phyloP scores from a whole-genome alignment of 2,888 invertebrate species.

The Pecten maximus region DNA sequence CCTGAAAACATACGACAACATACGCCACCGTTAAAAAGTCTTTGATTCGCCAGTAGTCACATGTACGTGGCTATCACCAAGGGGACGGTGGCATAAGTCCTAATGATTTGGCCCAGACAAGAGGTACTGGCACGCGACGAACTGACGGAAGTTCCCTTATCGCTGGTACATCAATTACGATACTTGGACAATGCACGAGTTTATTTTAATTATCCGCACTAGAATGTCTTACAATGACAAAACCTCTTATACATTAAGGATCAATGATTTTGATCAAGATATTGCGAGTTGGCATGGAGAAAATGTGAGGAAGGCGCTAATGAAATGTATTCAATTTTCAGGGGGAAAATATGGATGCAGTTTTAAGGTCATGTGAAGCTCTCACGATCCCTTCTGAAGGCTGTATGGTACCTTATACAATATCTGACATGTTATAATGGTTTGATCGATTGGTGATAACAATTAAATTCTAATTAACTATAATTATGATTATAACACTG shows the following conservation, averaged over 20 bases:
- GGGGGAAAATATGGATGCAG: no score
- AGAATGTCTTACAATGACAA: background rate
- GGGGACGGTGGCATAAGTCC: constrained; percentile 25
- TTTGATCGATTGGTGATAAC: no score
- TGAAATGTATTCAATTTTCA: no score
- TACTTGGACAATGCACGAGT: background rate
- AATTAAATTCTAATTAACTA: no score
- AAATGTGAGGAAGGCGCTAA: no score
- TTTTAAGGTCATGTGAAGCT: no score
- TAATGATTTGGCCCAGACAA: background rate
- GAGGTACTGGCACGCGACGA: background rate
- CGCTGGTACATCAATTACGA: background rate
- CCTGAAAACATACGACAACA: background rate
- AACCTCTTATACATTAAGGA: background rate
- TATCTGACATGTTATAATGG: no score
- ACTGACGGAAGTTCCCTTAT: background rate
- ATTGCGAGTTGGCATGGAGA: no score
- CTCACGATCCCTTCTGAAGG: no score
- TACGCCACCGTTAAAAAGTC: background rate
- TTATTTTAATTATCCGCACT: background rate
- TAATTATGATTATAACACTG: no score
- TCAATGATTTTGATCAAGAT: background rate
- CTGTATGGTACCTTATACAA: no score
- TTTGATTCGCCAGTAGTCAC: background rate
- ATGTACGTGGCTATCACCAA: background rate